These are phyloP conservation scores for Hetaerina americana DNA, from an alignment of 1,140 invertebrate species.

Conservation along the genomic window DNA sequence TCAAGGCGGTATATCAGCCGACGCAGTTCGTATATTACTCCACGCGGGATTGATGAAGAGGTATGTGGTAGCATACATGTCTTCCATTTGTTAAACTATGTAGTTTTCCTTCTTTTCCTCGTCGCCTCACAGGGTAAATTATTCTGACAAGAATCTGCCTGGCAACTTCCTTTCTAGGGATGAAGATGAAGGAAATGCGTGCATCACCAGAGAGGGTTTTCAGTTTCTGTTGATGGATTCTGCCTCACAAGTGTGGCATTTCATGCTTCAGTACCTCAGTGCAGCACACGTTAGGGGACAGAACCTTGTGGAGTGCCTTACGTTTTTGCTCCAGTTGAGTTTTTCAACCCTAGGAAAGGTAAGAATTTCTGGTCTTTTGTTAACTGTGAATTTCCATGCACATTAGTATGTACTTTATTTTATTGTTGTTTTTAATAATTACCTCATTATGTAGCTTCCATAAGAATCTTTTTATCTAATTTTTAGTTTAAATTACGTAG, in stretches of 20 bases:
- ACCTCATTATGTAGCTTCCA: too few species aligned
- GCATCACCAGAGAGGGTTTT: conserved; percentile 85
- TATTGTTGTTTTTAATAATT: too few species aligned
- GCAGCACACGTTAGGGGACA: conserved; percentile 74
- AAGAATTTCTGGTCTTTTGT: conserved; percentile 19
- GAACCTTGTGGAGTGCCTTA: conserved; percentile 79
- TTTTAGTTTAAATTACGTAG: too few species aligned
- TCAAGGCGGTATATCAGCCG: conserved; percentile 78
- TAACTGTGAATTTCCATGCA: too few species aligned
- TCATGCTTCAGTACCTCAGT: conserved; percentile 89
- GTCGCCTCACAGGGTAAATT: background rate
- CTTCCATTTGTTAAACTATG: background rate
- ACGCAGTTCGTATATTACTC: conserved; percentile 81
- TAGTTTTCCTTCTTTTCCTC: background rate
- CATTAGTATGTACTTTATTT: too few species aligned
- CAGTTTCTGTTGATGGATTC: conserved; percentile 92
- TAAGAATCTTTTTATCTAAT: too few species aligned
- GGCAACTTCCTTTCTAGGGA: too few species aligned
- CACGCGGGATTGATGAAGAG: conserved; percentile 86
- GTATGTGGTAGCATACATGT: too few species aligned
- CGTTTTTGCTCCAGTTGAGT: conserved; percentile 90
- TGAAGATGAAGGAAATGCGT: conserved; percentile 58
- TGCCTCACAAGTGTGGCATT: conserved; percentile 88
- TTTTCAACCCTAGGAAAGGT: conserved; percentile 91
- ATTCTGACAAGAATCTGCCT: background rate